These are phyloP conservation scores for Polyergus mexicanus DNA, from an alignment of 1,140 invertebrate species.

Conservation along the genomic window DNA sequence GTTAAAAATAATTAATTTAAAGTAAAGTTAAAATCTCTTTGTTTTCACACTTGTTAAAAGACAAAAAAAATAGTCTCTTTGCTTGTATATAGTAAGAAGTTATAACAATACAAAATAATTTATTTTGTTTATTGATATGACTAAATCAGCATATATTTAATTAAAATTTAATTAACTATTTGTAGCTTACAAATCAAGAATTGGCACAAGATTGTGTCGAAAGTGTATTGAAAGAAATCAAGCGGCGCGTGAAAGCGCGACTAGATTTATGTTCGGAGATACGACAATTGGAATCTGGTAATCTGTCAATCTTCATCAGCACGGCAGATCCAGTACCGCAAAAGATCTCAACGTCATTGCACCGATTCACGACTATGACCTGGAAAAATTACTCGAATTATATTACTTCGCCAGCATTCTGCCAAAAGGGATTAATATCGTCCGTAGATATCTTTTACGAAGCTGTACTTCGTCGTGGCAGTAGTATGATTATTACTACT, in stretches of 20 bases:
- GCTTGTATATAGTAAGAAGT: not conserved
- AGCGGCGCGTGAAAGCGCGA: constrained; percentile 91
- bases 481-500: constrained; percentile 84
- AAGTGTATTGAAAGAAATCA: constrained; percentile 90
- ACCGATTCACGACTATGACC: constrained; percentile 81
- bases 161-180: constrained; percentile 28
- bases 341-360: constrained; percentile 80
- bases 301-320: constrained; percentile 79
- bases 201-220: constrained; percentile 89
- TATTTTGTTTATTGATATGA: not conserved
- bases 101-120: constrained; percentile 25
- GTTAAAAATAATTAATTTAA: not conserved
- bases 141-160: not conserved
- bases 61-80: not conserved
- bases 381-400: constrained; percentile 80
- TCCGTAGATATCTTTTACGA: constrained; percentile 90
- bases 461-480: constrained; percentile 90
- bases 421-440: constrained; percentile 87
- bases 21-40: too few relatives aligned
- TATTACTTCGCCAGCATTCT: constrained; percentile 71
- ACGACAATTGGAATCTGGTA: constrained; percentile 91
- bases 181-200: constrained; percentile 83
- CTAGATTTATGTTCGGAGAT: constrained; percentile 92
- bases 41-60: not conserved
- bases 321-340: constrained; percentile 79